Conservation (phyloP, 2,113 vertebrate species). For the Taxidea taxus region DNA sequence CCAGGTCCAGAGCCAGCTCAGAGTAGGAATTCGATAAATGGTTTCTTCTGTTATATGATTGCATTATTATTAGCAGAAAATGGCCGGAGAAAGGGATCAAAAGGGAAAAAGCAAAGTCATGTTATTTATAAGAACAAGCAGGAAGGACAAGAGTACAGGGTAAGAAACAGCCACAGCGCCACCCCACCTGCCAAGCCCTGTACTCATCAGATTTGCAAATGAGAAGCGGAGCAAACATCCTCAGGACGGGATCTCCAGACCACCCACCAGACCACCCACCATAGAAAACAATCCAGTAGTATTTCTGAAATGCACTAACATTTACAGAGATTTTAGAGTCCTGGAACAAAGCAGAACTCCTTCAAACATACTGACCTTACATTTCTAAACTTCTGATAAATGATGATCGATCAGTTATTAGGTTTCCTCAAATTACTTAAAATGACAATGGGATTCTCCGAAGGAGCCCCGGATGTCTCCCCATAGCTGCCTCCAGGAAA, state of each 20-base stretch:
- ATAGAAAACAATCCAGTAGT: not conserved
- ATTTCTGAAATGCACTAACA: not conserved
- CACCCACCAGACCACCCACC: too few species aligned
- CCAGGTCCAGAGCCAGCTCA: not conserved
- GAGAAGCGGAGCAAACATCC: rapidly evolving
- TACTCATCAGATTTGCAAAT: rapidly evolving
- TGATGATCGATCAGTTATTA: not conserved
- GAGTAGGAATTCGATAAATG: not conserved
- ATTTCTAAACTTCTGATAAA: not conserved
- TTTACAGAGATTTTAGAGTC: not conserved
- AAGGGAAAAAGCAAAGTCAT: not conserved
- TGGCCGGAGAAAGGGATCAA: not conserved
- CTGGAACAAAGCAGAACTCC: not conserved
- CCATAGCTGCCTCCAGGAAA: not conserved
- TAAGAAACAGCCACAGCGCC: not conserved
- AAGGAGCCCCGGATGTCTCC: not conserved
- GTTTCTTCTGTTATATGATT: not conserved
- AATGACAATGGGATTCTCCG: not conserved
- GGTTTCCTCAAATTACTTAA: not conserved
- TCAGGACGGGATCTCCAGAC: rapidly evolving
- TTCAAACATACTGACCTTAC: not conserved
- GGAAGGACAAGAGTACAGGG: not conserved
- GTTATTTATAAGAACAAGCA: not conserved
- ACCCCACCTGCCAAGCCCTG: too few species aligned
- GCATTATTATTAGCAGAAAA: not conserved